Evolutionary conservation across 2,888 invertebrate species (phyloP), one percentile per base, ranked within the genome.

Genomic region (Polydrusus tereticollis): DNA sequence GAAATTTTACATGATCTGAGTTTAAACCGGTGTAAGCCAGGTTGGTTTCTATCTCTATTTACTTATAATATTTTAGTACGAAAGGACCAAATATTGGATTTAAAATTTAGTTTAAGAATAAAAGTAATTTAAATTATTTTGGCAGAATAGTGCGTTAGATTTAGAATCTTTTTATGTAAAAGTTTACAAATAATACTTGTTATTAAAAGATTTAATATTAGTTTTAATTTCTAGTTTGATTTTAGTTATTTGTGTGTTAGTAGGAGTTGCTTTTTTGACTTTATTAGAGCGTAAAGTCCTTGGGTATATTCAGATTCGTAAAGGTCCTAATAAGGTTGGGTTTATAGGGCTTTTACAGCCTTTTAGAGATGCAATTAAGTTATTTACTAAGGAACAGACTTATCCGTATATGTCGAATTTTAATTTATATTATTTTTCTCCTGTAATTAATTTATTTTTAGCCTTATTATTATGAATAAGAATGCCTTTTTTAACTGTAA

Each of bases 1-100:
- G 89, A 91, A 90, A 89, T 89, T 89, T 92, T 92, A 93, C 92
- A 92, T 93, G 92, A 93, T 93, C 91, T 93, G 93, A 93, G 93
- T 93, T 93, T 90, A 93, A 89, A 93, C 91, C 92, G 93, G 91
- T 87, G 91, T 91, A 82, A 93, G 90, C 92, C 92, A 93, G 92
- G 92, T 93, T 90, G 91, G 92, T 91, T 93, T 93, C 90, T 93
- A 93, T 93, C 91, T 91, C 90, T 89, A 89, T 85, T 84, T 75
- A 83, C 77, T 74, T 81, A 26, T 79, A 83, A 88, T 88, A 87
- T 88, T 89, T 89, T 91, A 92, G 92, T 93, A 93, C 92, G 92
- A 93, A 92, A 93, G 92, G 92, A 93, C 88, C 86, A 86, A 86
- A 86, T 88, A 88, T 88, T 86, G 82, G 82, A 87, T 88, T 88